These are phyloP conservation scores for Zygaena filipendulae DNA, from an alignment of 2,888 invertebrate species.

Conservation along the genomic window DNA sequence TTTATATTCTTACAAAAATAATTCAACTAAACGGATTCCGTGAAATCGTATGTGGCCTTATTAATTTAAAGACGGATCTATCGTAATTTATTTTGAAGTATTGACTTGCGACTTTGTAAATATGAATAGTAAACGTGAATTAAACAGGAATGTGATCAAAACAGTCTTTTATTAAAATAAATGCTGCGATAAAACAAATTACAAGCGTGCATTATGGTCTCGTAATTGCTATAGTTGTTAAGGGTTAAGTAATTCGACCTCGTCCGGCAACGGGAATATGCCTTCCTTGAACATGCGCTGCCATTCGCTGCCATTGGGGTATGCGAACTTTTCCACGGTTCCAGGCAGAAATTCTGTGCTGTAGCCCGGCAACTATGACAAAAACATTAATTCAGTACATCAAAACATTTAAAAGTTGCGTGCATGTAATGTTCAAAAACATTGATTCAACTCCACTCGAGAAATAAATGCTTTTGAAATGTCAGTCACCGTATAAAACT, in stretches of 20 bases:
- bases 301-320: conserved; percentile 86
- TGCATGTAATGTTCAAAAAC: not conserved
- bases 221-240: conserved; percentile 14
- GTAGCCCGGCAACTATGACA: conserved; percentile 78
- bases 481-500: too few relatives aligned
- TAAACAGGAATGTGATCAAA: not conserved
- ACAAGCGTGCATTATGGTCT: not conserved
- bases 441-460: too few relatives aligned
- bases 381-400: conserved; percentile 2
- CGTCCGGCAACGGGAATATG: conserved; percentile 63
- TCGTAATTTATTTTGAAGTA: too few relatives aligned
- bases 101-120: too few relatives aligned
- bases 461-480: too few relatives aligned
- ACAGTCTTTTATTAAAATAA: not conserved
- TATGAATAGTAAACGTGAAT: not conserved
- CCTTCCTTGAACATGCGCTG: conserved; percentile 72
- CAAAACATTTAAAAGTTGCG: conserved; percentile 2
- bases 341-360: conserved; percentile 80
- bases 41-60: too few relatives aligned
- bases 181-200: not conserved
- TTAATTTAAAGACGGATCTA: too few relatives aligned
- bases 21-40: too few relatives aligned
- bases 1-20: too few relatives aligned
- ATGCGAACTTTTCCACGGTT: conserved; percentile 75
- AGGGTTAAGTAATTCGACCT: conserved; percentile 44